Conservation (phyloP, 2,888 invertebrate species). For the Branchellion lobata region DNA sequence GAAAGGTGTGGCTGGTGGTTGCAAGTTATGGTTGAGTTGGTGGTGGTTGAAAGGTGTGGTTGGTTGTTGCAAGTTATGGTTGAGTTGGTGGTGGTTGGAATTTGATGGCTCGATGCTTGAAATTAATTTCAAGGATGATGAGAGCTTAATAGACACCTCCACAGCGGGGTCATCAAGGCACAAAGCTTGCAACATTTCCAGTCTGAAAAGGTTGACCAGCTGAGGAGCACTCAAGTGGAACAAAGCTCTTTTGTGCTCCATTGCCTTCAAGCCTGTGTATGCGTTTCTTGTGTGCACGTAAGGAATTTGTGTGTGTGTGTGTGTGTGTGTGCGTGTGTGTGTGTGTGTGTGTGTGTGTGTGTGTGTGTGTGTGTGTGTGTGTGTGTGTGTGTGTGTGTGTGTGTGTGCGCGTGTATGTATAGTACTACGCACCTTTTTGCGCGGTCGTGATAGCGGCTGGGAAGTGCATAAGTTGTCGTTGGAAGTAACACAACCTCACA, state of each 20-base stretch:
- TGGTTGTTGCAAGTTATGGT: too few relatives aligned
- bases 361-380: not conserved
- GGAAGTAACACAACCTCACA: too few relatives aligned
- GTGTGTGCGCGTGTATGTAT: too few relatives aligned
- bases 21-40: too few relatives aligned
- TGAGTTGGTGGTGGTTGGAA: too few relatives aligned
- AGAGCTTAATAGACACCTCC: not conserved
- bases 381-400: too few relatives aligned
- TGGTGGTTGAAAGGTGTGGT: not conserved
- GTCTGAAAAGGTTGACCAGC: not conserved
- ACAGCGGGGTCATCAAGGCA: not conserved
- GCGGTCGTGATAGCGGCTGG: too few relatives aligned
- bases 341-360: too few relatives aligned
- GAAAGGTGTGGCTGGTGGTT: not conserved
- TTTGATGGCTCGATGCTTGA: not conserved
- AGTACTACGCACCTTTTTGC: too few relatives aligned
- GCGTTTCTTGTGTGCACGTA: too few relatives aligned
- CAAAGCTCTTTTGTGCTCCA: not conserved
- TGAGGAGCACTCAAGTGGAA: not conserved
- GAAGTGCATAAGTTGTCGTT: too few relatives aligned
- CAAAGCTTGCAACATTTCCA: not conserved
- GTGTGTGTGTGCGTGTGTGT: not conserved
- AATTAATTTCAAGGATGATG: not conserved
- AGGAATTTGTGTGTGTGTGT: not conserved
- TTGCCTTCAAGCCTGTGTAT: not conserved